Conservation (phyloP, 1,140 invertebrate species). For the Andrena cerasifolii region DNA sequence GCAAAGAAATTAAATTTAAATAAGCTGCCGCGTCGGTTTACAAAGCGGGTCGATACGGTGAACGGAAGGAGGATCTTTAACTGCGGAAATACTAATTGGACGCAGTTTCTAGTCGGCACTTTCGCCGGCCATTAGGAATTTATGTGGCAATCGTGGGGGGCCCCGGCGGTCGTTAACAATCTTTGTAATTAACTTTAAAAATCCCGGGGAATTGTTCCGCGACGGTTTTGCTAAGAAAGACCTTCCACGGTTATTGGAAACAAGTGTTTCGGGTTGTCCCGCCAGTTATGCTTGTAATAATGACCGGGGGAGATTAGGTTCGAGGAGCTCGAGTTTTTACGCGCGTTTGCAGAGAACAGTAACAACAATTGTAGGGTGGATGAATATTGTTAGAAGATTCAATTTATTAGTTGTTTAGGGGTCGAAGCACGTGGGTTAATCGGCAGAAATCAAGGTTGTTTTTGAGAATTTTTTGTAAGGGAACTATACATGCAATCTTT, state of each 20-base stretch:
- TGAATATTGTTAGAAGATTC: no score
- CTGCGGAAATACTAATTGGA: conserved; percentile 35
- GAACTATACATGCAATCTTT: no score
- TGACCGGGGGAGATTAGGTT: not conserved
- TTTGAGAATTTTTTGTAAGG: no score
- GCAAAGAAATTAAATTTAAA: conserved; percentile 44
- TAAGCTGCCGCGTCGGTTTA: conserved; percentile 30
- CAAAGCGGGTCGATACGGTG: not conserved
- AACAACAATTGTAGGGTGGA: no score
- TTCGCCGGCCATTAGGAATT: not conserved
- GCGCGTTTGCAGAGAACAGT: no score
- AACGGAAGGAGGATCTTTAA: conserved; percentile 10
- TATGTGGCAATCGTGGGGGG: not conserved
- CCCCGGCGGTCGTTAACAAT: conserved; percentile 11
- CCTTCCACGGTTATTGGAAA: not conserved
- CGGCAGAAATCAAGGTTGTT: no score
- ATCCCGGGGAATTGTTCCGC: not conserved
- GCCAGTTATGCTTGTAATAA: not conserved
- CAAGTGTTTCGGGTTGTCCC: not conserved
- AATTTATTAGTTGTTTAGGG: no score
- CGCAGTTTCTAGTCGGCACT: conserved; percentile 1
- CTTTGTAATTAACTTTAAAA: conserved; percentile 39
- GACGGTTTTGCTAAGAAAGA: conserved; percentile 5
- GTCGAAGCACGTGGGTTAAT: no score
- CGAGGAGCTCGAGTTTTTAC: not conserved